phyloP scores from a whole-genome alignment of 2,113 vertebrate species.

The Nesoenas mayeri region DNA sequence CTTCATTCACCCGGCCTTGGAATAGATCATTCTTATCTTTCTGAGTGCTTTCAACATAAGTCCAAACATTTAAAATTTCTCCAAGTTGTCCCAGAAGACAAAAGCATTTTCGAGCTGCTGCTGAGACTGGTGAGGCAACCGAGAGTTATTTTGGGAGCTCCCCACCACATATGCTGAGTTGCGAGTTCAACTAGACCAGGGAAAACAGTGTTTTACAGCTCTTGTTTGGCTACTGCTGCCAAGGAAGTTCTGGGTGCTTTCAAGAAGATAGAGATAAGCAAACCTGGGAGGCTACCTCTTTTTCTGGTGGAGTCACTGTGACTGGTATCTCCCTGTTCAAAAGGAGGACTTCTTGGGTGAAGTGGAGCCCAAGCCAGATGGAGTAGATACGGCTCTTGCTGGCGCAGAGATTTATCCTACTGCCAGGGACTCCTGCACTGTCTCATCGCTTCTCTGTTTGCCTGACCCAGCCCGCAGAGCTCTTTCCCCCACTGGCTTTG shows the following conservation, averaged over 20 bases:
- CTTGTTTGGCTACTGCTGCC: slow-evolving; percentile 7
- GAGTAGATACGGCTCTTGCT: not conserved
- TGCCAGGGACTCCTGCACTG: not conserved
- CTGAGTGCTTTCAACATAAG: slow-evolving; percentile 47
- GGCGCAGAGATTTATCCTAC: not conserved
- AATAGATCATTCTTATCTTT: slow-evolving; percentile 42
- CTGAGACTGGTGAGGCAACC: slow-evolving; percentile 23
- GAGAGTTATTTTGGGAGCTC: slow-evolving; percentile 50
- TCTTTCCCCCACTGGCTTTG: not conserved
- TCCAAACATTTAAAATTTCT: slow-evolving; percentile 19
- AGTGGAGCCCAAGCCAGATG: slow-evolving; percentile 37
- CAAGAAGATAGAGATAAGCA: slow-evolving; percentile 23
- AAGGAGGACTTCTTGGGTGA: slow-evolving; percentile 6
- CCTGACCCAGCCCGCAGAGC: not conserved
- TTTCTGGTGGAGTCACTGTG: not conserved
- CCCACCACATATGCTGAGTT: slow-evolving; percentile 45
- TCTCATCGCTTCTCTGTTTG: not conserved
- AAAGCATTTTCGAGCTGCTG: slow-evolving; percentile 5
- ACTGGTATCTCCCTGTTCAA: slow-evolving; percentile 8
- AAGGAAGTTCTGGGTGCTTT: slow-evolving; percentile 33
- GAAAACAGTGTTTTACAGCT: slow-evolving; percentile 34
- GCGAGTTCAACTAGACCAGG: slow-evolving; percentile 3
- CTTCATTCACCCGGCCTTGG: not conserved
- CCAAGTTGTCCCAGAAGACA: slow-evolving; percentile 42
- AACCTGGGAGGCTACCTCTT: slow-evolving; percentile 22